Percentiles rank a stretch among this genome's conserved stretches.
Conservation (phyloP, 2,113 vertebrate species). For the Alces alces region DNA sequence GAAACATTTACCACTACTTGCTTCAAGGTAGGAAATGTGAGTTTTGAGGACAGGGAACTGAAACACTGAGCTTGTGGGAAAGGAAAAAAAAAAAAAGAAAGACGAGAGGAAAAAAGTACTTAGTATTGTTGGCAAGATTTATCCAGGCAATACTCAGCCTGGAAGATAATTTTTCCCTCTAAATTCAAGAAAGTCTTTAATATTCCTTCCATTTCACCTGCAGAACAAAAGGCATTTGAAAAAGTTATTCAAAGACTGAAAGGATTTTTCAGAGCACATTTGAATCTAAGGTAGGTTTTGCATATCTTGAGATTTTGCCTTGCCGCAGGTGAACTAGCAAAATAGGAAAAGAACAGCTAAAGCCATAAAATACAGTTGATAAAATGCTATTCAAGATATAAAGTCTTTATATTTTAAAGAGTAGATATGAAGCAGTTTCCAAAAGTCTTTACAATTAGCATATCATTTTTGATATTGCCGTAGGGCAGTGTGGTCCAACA, state of each 20-base stretch:
- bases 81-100: not conserved
- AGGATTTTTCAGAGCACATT: not conserved
- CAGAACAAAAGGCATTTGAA: conserved; percentile 34
- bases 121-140: not conserved
- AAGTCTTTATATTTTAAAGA: not conserved
- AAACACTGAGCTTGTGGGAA: not conserved
- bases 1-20: not conserved
- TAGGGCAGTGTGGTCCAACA: not conserved
- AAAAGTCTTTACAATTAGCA: not conserved
- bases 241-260: conserved; percentile 13
- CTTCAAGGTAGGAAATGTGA: not conserved
- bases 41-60: not conserved
- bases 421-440: not conserved
- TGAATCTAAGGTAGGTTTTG: conserved; percentile 49
- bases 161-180: not conserved
- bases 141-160: not conserved
- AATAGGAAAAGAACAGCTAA: not conserved
- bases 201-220: not conserved
- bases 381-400: not conserved
- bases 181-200: conserved; percentile 13
- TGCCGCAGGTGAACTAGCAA: conserved; percentile 10
- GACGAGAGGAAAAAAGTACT: not conserved
- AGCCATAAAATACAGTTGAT: not conserved
- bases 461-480: not conserved
- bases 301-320: conserved; percentile 25